Evolutionary conservation across 2,888 invertebrate species (phyloP), one percentile per base, ranked within the genome.

Genomic region (Microctonus hyperodae): DNA sequence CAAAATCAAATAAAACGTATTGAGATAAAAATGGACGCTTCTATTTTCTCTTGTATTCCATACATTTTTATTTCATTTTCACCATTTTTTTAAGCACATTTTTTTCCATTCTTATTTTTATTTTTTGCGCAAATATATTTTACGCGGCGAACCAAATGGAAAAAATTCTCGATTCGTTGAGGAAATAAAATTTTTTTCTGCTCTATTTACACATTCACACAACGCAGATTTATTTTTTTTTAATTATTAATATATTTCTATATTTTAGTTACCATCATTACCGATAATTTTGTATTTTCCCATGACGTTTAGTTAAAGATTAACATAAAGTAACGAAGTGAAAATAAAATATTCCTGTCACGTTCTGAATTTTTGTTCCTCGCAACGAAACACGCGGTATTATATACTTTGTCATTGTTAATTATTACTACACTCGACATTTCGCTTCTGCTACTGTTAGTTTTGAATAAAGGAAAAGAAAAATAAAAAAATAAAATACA

Each of bases 321-420:
- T 68, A 61, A 67, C 67, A 64, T 37, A 25, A 55, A 22, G 53
- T 23, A 31, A 51, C 59, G 31, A 40, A 22, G 53, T 20, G 16
- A 40, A 63, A 22, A 48, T 57, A 22, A 44, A 51, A 44, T 53
- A n/a, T 53, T 64, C 37, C 66, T 57, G 35, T 68, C 61, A 57
- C 65, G 55, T 50, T 55, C 63, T 22, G 44, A 51, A 37, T 20
- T 40, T 31, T 64, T 56, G 35, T 53, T 44, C 28, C 50, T 44
- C 22, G 44, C 16, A 55, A n/a, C 16, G 20, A 5, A 16, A 2
- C 55, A 13, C 20, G 20, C 44, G n/a, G 44, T 44, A n/a, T n/a
- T n/a, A 7, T 44, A 44, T 44, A 44, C 13, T 51, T n/a, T 55
- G 55, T 33, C 55, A 55, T 55, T 55, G 55, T 55, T 55, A 55